Conservation (phyloP, 2,888 invertebrate genomes). For the Panzeria rudis region DNA sequence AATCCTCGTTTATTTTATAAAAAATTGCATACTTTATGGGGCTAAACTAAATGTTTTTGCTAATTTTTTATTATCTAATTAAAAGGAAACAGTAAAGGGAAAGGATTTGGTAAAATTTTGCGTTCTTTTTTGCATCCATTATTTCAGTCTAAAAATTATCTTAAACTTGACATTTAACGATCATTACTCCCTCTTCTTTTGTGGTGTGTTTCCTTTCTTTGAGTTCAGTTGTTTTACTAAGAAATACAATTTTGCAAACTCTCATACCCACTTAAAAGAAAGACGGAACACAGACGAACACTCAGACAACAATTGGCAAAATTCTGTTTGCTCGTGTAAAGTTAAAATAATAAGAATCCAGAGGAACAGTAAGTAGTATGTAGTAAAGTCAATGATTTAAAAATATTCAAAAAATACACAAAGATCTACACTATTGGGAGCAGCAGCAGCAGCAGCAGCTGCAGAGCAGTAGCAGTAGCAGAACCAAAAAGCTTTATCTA, state of each 20-base stretch:
- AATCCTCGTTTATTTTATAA: background rate
- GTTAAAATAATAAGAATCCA: constrained; percentile 37
- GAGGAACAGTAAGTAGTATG: constrained; percentile 13
- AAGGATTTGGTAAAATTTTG: background rate
- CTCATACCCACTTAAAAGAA: background rate
- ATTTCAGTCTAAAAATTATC: background rate
- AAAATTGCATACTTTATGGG: constrained; percentile 23
- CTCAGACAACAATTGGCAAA: constrained; percentile 10
- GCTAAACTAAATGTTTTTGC: background rate
- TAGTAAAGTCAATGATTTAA: constrained; percentile 24
- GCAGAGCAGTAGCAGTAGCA: constrained; percentile 7
- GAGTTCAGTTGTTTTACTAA: background rate
- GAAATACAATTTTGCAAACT: constrained; percentile 35
- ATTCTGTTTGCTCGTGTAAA: constrained; percentile 52
- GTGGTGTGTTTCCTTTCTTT: background rate
- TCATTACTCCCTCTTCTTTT: background rate
- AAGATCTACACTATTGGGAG: background rate
- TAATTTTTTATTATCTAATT: background rate
- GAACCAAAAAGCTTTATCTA: constrained; percentile 15
- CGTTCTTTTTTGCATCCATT: background rate
- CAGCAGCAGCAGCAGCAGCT: constrained; percentile 1
- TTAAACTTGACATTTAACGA: constrained; percentile 22
- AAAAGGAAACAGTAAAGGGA: background rate
- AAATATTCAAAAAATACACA: background rate
- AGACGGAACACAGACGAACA: background rate